A percentile compares a stretch with the other conserved stretches of the same genome.
Evolutionary conservation across 2,113 vertebrate genomes (phyloP).

Genomic region (Atlantisia rogersi): DNA sequence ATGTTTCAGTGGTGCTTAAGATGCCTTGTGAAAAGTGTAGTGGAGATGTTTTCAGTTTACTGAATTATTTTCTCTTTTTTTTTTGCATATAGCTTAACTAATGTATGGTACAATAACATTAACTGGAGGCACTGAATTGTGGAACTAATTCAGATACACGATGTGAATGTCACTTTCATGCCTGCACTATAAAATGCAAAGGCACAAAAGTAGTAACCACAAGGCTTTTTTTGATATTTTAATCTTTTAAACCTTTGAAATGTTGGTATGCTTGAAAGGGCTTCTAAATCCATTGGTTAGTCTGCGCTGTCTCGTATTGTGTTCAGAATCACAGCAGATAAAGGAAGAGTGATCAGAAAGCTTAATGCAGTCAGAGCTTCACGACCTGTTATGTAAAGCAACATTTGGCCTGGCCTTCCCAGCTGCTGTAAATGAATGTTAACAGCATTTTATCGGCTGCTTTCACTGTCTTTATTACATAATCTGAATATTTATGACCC

Average conservation of each 20-base stretch:
- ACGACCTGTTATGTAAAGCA: constrained; percentile 69
- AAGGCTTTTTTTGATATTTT: constrained; percentile 29
- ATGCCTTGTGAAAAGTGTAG: constrained; percentile 21
- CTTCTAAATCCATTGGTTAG: constrained; percentile 48
- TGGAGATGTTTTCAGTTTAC: background rate
- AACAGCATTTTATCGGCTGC: constrained; percentile 70
- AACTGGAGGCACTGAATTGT: background rate
- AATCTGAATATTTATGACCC: constrained; percentile 75
- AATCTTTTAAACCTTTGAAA: constrained; percentile 61
- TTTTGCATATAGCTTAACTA: background rate
- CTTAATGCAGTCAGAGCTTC: constrained; percentile 68
- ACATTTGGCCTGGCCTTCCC: constrained; percentile 68
- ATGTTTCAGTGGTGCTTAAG: constrained; percentile 28
- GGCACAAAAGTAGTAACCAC: constrained; percentile 16
- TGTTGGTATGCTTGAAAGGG: constrained; percentile 33
- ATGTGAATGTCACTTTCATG: constrained; percentile 8
- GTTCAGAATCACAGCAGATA: constrained; percentile 59
- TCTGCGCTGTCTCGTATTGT: constrained; percentile 11
- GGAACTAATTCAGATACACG: background rate
- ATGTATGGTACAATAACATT: background rate
- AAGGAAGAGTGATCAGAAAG: constrained; percentile 70
- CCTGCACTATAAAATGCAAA: constrained; percentile 32
- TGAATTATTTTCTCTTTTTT: background rate
- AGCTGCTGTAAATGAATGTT: constrained; percentile 75
- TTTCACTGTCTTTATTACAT: constrained; percentile 70